Evolutionary conservation across 2,113 vertebrate species (phyloP), one percentile per base, ranked within the genome.

Genomic region (Aegotheles bennettii): DNA sequence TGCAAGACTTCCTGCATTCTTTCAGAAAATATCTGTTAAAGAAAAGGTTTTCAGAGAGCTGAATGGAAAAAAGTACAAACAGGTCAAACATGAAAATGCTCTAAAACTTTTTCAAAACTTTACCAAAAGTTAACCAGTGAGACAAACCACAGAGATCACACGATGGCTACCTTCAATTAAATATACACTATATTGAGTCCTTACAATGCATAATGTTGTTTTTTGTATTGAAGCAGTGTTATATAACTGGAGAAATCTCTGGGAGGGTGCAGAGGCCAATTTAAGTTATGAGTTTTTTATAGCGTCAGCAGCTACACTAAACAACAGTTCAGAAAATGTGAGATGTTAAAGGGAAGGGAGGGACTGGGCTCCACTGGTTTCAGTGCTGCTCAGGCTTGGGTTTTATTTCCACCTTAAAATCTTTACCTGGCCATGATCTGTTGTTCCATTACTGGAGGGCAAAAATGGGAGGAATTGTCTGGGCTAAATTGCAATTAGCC

Each of bases 401-500:
- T 97, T 99, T 98, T 98, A 98, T 98, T 99, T 99, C 99, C 99
- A 99, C 99, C 99, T 99, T 99, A 99, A 99, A 99, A 99, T 99
- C 98, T 99, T 99, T 99, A 99, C 99, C 99, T 99, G 99, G 98
- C 98, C 98, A 54, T 98, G 99, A 99, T 99, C 99, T 99, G 99
- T 99, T 99, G 98, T 99, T 99, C 99, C 98, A 99, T 99, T 99
- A 99, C 98, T 98, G 98, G 98, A 98, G 98, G 98, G 98, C 98
- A 98, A 98, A 99, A 98, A 98, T 98, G 99, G 98, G 98, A 99
- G 99, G 98, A 98, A 98, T 99, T 99, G 99, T 99, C 99, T 99
- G 97, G 98, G 98, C 99, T 99, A 99, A 99, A 99, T 99, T 99
- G 99, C 99, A 99, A 99, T 99, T 99, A 99, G 99, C 98, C 98